Conservation (phyloP, 2,113 vertebrate species). For the Capreolus pygargus region DNA sequence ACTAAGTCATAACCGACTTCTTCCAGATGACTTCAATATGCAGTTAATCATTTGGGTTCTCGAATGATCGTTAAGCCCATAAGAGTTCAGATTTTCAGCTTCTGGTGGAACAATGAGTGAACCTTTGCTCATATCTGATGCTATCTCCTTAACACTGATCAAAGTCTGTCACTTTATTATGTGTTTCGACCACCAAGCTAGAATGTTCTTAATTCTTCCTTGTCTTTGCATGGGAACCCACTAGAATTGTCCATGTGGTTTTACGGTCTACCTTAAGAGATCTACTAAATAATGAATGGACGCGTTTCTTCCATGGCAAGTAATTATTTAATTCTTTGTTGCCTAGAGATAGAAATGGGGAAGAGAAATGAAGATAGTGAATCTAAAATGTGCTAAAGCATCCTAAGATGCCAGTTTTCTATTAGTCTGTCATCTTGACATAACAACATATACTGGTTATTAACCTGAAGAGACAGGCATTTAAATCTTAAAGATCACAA, state of each 20-base stretch:
- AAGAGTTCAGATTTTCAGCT: background rate
- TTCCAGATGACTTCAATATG: background rate
- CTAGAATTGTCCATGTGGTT: background rate
- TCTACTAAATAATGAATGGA: background rate
- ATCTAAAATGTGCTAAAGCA: background rate
- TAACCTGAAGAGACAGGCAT: background rate
- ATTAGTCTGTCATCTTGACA: background rate
- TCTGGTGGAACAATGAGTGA: background rate
- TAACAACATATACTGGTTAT: background rate
- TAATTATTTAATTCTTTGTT: slow-evolving; percentile 7
- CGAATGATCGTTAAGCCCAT: background rate
- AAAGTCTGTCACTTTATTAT: background rate
- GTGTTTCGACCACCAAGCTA: background rate
- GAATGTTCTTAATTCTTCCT: background rate
- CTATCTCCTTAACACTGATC: background rate
- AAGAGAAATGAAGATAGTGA: background rate
- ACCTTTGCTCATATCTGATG: background rate
- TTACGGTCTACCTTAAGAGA: background rate
- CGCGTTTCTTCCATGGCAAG: background rate
- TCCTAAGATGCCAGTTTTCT: background rate
- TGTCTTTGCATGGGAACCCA: background rate
- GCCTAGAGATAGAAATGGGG: background rate
- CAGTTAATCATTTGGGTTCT: background rate
- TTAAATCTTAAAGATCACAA: slow-evolving; percentile 40
- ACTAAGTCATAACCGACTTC: background rate